Evolutionary conservation across 2,797 vertebrate genomes (phyloP).

Genomic region (Sorex maritimensis): DNA sequence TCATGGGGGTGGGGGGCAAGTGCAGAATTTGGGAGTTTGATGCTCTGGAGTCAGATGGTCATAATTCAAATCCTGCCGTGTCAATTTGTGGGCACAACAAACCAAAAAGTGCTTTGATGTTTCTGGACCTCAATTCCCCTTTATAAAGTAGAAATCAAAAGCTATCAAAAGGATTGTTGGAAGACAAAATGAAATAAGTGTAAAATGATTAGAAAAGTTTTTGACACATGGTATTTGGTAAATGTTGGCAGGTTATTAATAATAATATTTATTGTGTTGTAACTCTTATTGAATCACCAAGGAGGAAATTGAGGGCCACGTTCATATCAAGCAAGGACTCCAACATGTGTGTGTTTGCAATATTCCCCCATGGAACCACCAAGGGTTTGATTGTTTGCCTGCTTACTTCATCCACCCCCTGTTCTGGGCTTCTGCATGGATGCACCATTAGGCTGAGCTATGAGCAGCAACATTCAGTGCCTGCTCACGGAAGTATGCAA

Average conservation of each 20-base stretch:
- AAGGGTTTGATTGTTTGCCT: background rate
- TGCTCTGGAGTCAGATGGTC: background rate
- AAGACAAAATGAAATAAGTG: conserved; percentile 22
- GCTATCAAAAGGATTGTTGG: background rate
- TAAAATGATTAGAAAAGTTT: background rate
- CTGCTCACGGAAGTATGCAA: conserved; percentile 18
- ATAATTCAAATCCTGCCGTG: background rate
- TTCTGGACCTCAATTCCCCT: conserved; percentile 3
- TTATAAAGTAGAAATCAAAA: background rate
- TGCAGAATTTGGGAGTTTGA: background rate
- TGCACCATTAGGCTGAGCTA: background rate
- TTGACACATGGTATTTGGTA: background rate
- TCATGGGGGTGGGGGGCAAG: background rate
- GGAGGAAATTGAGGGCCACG: conserved; percentile 46
- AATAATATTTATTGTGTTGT: background rate
- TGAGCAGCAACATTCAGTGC: background rate
- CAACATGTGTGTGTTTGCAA: background rate
- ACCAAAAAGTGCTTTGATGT: background rate
- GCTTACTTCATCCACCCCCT: background rate
- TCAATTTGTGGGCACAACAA: background rate
- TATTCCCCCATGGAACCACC: no score
- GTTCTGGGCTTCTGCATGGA: background rate
- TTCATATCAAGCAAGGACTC: conserved; percentile 42
- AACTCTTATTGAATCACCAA: conserved; percentile 1
- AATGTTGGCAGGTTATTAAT: conserved; percentile 1